Conservation (phyloP, 37 sponge, comb jelly and placozoan species). For the Halisarca cf. caerulea region DNA sequence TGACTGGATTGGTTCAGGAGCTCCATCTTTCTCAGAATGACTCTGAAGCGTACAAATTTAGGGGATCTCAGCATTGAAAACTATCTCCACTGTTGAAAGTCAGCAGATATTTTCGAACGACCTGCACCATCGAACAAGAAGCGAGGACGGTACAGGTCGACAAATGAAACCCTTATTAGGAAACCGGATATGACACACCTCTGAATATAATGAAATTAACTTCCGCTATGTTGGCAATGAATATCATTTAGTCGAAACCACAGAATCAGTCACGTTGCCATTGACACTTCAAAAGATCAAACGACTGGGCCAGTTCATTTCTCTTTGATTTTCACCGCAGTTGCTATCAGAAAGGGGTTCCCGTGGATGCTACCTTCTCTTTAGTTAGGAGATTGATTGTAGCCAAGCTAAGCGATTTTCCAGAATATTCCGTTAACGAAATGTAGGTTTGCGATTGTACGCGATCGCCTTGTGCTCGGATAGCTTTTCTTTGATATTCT, state of each 20-base stretch:
- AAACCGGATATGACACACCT: constrained; percentile 2
- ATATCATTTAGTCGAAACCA: constrained; percentile 20
- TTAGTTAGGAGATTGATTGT: neutral
- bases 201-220: too few species aligned
- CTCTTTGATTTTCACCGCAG: constrained; percentile 26
- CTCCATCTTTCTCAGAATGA: too few species aligned
- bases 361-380: constrained; percentile 3
- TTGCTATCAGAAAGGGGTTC: constrained; percentile 5
- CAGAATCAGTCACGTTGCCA: constrained; percentile 26
- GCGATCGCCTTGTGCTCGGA: neutral
- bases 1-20: too few species aligned
- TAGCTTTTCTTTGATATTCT: neutral
- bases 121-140: too few species aligned
- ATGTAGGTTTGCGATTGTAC: neutral
- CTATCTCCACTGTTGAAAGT: too few species aligned
- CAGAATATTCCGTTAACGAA: neutral
- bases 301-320: constrained; percentile 25
- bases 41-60: too few species aligned
- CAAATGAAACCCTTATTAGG: constrained; percentile 12
- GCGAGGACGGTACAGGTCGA: too few species aligned
- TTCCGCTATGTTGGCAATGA: neutral
- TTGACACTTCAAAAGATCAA: constrained; percentile 34
- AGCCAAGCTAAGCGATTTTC: neutral
- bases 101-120: too few species aligned
- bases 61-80: too few species aligned